Base-by-base conservation (phyloP, 1,140 invertebrate genomes). In the Zaprionus capensis region DNA sequence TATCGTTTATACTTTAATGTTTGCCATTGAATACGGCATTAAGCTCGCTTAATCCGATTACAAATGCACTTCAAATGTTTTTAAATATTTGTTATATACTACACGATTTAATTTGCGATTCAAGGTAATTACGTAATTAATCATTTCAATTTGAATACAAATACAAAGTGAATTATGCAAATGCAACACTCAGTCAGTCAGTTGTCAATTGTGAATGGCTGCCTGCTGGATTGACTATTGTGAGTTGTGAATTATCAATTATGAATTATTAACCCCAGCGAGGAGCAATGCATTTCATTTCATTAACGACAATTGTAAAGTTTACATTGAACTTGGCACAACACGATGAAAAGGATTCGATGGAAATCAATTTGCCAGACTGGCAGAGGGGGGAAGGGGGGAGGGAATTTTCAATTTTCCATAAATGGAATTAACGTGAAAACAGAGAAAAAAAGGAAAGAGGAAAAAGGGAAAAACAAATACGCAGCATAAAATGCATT, bases 401-500 rank as follows among this genome's bases (percentile, higher is more conserved):
- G 20, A 7, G 3, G 12, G 4, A 31, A 38, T 44, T 7, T n/a
- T 41, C 38, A 15, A 15, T 41, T n/a, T 41, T 41, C 15, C 41
- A 46, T 17, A 17, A 46, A 46, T 46, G 41, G n/a, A 46, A 46
- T 46, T 46, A 46, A 46, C n/a, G 17, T 7, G 41, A 46, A 46
- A 46, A 46, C 6, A n/a, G 6, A 44, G 17, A 7, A n/a, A 17
- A n/a, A 41, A 41, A 41, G 2, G 1, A 34, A 22, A 11, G 34
- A 41, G 5, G 14, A 14, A 64, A 51, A 56, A 14, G 5, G 17
- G 11, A 26, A 51, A 4, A 53, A 28, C 46, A 62, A 68, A 46
- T 46, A 17, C n/a, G 41, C 41, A 46, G 41, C 41, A 61, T 28
- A 36, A 46, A 78, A 80, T 68, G 63, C 63, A 67, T 79, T 78